phyloP scores from a whole-genome alignment of 1,140 invertebrate genomes.

The Zophobas atratus region DNA sequence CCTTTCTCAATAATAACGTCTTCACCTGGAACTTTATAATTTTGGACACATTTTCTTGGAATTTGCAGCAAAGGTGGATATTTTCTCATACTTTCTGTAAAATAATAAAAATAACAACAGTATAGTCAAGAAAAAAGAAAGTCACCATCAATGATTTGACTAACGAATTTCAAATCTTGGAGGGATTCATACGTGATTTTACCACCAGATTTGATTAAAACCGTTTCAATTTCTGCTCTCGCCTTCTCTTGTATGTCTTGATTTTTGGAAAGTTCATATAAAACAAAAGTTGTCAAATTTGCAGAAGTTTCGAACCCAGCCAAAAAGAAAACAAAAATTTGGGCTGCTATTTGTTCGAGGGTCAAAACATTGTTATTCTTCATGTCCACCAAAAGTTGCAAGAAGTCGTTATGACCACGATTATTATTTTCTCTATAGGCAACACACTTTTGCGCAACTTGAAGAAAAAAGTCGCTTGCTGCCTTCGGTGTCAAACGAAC shows the following conservation, averaged over 20 bases:
- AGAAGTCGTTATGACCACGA: constrained; percentile 62
- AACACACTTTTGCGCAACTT: constrained; percentile 62
- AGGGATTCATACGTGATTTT: constrained; percentile 73
- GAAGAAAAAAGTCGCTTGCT: constrained; percentile 66
- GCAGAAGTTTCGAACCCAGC: constrained; percentile 77
- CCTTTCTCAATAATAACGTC: constrained; percentile 68
- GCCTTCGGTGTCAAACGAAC: constrained; percentile 56
- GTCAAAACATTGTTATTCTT: constrained; percentile 19
- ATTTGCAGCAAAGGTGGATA: constrained; percentile 71
- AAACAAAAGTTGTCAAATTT: constrained; percentile 75
- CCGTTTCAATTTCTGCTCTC: constrained; percentile 67
- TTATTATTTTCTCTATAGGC: constrained; percentile 66
- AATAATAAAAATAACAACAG: constrained; percentile 57
- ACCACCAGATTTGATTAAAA: constrained; percentile 67
- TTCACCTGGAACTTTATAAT: constrained; percentile 67
- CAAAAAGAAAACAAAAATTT: constrained; percentile 73
- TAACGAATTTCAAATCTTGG: constrained; percentile 68
- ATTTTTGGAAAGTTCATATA: constrained; percentile 76
- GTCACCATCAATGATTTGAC: constrained; percentile 66
- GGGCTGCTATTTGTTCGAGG: constrained; percentile 71
- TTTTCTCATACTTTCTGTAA: constrained; percentile 71
- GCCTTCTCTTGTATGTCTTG: constrained; percentile 69
- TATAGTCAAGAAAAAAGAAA: not conserved
- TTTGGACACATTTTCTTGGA: constrained; percentile 65
- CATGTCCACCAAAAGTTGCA: constrained; percentile 2